Percentiles rank a stretch among this genome's conserved stretches.
phyloP scores from a whole-genome alignment of 2,113 vertebrate species.

The Notarius lentiginosus region DNA sequence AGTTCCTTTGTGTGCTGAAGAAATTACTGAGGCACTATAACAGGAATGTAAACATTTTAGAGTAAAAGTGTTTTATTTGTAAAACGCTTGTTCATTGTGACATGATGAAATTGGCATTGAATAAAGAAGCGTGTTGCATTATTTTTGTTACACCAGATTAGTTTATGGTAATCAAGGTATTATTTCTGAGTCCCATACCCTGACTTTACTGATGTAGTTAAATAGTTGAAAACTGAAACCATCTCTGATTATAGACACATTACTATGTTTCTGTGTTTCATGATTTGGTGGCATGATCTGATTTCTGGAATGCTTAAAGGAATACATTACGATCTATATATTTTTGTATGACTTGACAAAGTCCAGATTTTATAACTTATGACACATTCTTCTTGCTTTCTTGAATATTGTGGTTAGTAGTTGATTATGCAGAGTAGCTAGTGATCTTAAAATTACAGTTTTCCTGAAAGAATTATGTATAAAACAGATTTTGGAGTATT shows the following conservation, averaged over 20 bases:
- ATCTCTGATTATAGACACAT: not conserved
- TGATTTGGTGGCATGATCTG: not conserved
- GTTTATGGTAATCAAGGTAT: not conserved
- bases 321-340: not conserved
- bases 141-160: not conserved
- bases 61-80: not conserved
- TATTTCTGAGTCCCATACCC: not conserved
- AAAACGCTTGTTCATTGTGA: not conserved
- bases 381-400: not conserved
- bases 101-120: not conserved
- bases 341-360: not conserved
- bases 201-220: not conserved
- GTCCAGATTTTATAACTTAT: not conserved
- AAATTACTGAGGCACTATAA: not conserved
- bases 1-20: slow-evolving; percentile 12
- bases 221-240: not conserved
- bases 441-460: not conserved
- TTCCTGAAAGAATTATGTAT: not conserved
- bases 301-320: not conserved
- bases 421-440: not conserved
- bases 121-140: not conserved
- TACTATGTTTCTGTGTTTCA: not conserved
- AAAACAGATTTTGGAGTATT: not conserved
- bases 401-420: not conserved
- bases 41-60: not conserved